These are phyloP conservation scores for Bursaphelenchus mucronatus DNA, from an alignment of 1,140 invertebrate species.

Conservation along the genomic window DNA sequence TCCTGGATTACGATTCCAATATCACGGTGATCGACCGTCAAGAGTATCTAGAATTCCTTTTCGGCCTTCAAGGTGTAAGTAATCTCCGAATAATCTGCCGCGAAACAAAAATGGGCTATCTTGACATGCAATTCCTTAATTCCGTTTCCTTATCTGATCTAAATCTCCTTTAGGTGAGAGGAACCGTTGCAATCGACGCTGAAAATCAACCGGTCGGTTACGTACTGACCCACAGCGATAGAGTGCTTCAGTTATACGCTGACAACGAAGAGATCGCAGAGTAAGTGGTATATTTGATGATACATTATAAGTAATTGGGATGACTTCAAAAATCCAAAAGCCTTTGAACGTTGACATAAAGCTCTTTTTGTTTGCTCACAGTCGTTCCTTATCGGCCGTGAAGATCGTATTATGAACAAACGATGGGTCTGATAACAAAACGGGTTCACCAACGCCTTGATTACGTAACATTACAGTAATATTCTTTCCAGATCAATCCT, in stretches of 20 bases:
- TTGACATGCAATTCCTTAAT: conserved; percentile 15
- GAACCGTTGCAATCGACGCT: conserved; percentile 35
- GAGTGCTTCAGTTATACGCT: conserved; percentile 41
- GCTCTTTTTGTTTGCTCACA: not conserved
- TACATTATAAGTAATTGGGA: conserved; percentile 3
- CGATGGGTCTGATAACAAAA: not conserved
- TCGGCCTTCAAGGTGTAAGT: conserved; percentile 33
- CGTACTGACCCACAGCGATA: conserved; percentile 22
- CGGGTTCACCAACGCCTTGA: not conserved
- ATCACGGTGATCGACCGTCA: conserved; percentile 25
- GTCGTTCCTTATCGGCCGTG: no score
- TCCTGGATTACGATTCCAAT: conserved; percentile 31
- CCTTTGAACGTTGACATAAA: not conserved
- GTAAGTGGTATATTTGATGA: conserved; percentile 11
- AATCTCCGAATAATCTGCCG: not conserved
- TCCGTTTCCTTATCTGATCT: conserved; percentile 1
- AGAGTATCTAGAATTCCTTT: conserved; percentile 38
- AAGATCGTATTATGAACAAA: no score
- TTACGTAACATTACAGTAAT: not conserved
- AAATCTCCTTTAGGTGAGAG: conserved; percentile 28
- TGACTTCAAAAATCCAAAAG: not conserved
- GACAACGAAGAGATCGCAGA: conserved; percentile 36
- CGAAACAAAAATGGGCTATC: conserved; percentile 4
- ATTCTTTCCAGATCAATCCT: conserved; percentile 26
- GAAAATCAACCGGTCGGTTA: conserved; percentile 39